Evolutionary conservation across 2,113 vertebrate genomes (phyloP), one percentile per base, ranked within the genome.

Genomic region (Oostethus manadensis): DNA sequence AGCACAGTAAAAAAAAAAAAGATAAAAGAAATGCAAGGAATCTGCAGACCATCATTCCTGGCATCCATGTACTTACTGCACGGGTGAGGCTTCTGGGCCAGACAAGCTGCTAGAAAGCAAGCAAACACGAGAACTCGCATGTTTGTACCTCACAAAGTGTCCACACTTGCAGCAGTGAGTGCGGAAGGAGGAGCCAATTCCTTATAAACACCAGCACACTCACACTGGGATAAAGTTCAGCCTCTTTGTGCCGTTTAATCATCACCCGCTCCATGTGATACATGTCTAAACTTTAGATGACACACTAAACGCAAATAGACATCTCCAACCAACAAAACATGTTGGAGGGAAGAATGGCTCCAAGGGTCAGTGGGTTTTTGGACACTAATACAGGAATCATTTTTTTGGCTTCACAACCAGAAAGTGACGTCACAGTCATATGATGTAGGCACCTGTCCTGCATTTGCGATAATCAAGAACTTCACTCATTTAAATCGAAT

Each of bases 11-110:
- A 29, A 5, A 15, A 2, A 14, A 17, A 22, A 35, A 13, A 21
- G 23, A 22, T 0, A 8, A 17, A 33, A 54, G 11, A 17, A 55
- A 40, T 20, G 2, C 4, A 8, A 15, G 4, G 29, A 21, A 20
- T 53, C 22, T 8, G 29, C 29, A 33, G 29, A 33, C 29, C 29
- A 33, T 4, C 29, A 33, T 4, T 3, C 18, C 20, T 22, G 23
- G 8, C 17, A 13, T 10, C 15, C 3, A 10, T 42, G 1, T 38
- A 86, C 86, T 87, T 64, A 91, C 89, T 16, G 70, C 89, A 90
- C 0, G 63, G 86, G 0, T 21, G 64, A 45, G 88, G 89, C 48
- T 1, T 70, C 40, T 81, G 48, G 10, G 82, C 80, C 50, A 77
- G 71, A 57, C 77, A 78, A 23, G 33, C 44, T 10, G 64, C 77